Evolutionary conservation across 30 jellyfish, hydroid and myxozoan genomes (phyloP).

Genomic region (Pelagia noctiluca): DNA sequence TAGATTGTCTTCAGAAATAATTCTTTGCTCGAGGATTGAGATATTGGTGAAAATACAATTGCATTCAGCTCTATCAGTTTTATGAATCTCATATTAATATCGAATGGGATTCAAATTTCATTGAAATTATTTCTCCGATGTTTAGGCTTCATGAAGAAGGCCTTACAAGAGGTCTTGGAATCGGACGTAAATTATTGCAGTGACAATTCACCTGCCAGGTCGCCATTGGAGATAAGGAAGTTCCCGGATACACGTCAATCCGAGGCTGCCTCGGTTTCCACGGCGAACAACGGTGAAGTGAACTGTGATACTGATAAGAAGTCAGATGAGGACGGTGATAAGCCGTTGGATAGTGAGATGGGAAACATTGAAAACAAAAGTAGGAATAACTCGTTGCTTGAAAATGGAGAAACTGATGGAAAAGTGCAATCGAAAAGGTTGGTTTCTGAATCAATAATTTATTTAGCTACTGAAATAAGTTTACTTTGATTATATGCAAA

Average conservation of each 20-base stretch:
- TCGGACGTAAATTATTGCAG: slow-evolving; percentile 46
- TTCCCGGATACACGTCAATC: background rate
- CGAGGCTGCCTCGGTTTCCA: slow-evolving; percentile 8
- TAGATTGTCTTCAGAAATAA: too few relatives aligned
- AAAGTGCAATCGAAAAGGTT: background rate
- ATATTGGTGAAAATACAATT: too few relatives aligned
- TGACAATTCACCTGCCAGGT: background rate
- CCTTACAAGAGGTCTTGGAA: slow-evolving; percentile 69
- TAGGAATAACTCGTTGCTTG: background rate
- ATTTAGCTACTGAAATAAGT: too few relatives aligned
- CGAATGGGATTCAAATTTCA: too few relatives aligned
- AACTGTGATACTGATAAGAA: background rate
- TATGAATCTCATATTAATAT: too few relatives aligned
- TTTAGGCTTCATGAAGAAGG: slow-evolving; percentile 89
- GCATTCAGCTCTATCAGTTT: too few relatives aligned
- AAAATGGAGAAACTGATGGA: background rate
- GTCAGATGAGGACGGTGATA: background rate
- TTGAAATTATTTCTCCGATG: too few relatives aligned
- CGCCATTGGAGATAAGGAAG: slow-evolving; percentile 1
- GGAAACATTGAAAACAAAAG: background rate
- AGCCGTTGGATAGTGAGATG: background rate
- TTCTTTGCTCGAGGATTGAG: too few relatives aligned
- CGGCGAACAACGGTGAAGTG: background rate
- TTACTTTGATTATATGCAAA: too few relatives aligned
- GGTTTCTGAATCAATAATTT: too few relatives aligned